These are phyloP conservation scores for Meloidogyne floridensis DNA, from an alignment of 1,140 invertebrate genomes.

Conservation along the genomic window DNA sequence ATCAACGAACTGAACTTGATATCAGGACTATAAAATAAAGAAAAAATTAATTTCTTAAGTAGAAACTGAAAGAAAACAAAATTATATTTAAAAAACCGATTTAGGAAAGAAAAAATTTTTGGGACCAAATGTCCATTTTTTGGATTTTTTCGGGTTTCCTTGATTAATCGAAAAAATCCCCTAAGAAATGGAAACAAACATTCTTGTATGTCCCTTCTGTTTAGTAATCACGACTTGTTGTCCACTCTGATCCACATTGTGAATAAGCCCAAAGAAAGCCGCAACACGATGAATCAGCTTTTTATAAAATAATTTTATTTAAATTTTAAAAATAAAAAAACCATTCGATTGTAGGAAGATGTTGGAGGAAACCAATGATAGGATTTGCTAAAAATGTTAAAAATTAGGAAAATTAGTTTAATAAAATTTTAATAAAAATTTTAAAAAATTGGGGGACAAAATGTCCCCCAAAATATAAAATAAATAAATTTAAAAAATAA, in stretches of 20 bases:
- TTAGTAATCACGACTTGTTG: slow-evolving; percentile 41
- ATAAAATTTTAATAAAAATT: neutral
- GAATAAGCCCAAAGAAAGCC: slow-evolving; percentile 41
- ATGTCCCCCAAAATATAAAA: neutral
- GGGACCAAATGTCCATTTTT: too few relatives aligned
- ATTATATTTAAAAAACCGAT: too few relatives aligned
- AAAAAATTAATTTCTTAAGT: slow-evolving; percentile 2
- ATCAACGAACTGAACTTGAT: slow-evolving; percentile 33
- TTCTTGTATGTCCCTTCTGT: slow-evolving; percentile 32
- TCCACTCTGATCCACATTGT: slow-evolving; percentile 44
- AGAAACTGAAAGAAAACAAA: neutral
- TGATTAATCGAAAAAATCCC: too few relatives aligned
- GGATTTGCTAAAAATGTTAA: slow-evolving; percentile 15
- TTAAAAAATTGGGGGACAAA: neutral
- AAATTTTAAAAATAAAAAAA: neutral
- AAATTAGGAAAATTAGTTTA: neutral
- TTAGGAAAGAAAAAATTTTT: too few relatives aligned
- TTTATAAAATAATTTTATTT: neutral
- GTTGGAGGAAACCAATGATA: slow-evolving; percentile 31
- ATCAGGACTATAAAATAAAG: slow-evolving; percentile 25
- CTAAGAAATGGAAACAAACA: slow-evolving; percentile 16
- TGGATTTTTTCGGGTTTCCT: too few relatives aligned
- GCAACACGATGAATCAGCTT: slow-evolving; percentile 42
- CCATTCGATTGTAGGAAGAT: slow-evolving; percentile 46
- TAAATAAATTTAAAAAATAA: too few relatives aligned